These are phyloP conservation scores for Vulpes vulpes DNA, from an alignment of 2,113 vertebrate species.

Conservation along the genomic window DNA sequence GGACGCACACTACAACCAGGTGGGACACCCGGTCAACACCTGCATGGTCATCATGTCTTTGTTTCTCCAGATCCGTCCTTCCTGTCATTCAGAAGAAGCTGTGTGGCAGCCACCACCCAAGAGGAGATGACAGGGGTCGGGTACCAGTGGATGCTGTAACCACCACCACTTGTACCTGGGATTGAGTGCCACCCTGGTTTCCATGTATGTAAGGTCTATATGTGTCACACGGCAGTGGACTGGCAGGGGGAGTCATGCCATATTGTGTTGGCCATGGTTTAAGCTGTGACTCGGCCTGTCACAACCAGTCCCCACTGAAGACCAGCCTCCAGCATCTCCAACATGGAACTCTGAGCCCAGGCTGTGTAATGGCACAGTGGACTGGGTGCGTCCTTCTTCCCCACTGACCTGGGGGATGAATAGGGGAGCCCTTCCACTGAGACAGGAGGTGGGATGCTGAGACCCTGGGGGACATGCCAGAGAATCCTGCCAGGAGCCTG, in stretches of 20 bases:
- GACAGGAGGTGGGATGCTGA: no score
- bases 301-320: not conserved
- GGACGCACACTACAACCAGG: not conserved
- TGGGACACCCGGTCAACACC: not conserved
- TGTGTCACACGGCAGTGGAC: no score
- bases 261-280: not conserved
- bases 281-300: not conserved
- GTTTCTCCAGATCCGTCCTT: not conserved
- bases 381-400: not conserved
- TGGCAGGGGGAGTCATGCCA: not conserved
- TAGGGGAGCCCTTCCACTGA: not conserved
- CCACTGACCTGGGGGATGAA: not conserved
- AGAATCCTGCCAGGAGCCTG: not conserved
- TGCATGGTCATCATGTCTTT: not conserved
- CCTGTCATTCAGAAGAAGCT: not conserved
- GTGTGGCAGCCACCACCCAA: not conserved
- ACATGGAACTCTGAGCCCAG: not conserved
- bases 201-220: no score
- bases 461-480: not conserved
- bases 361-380: not conserved
- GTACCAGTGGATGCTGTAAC: not conserved
- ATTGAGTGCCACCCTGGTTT: no score
- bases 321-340: not conserved
- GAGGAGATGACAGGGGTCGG: not conserved
- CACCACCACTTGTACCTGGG: not conserved